A percentile compares a stretch with the other conserved stretches of the same genome.
These are phyloP conservation scores for Ophiothrix spiculata DNA, from an alignment of 35 echinoderm and acorn worm species.

Conservation along the genomic window DNA sequence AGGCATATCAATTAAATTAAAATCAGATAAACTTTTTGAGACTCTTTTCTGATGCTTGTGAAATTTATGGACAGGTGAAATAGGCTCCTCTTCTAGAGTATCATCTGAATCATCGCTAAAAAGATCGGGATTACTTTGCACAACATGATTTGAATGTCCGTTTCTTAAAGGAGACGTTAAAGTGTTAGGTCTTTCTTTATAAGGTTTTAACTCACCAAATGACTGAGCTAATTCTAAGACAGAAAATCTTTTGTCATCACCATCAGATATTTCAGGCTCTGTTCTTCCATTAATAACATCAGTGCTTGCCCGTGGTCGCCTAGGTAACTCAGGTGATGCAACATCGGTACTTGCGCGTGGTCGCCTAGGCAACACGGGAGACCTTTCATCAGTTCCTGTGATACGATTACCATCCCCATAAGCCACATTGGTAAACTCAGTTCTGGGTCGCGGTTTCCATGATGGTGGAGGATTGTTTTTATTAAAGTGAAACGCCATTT, in stretches of 20 bases:
- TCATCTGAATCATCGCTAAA: neutral
- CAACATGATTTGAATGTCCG: neutral
- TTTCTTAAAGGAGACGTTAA: neutral
- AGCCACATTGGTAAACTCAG: neutral
- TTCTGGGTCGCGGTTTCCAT: neutral
- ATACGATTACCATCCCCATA: no score
- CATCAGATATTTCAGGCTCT: neutral
- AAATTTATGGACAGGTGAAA: neutral
- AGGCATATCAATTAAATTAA: neutral
- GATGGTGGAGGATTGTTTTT: no score
- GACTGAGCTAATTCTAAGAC: neutral
- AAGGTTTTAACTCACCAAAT: neutral
- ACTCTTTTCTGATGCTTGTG: neutral
- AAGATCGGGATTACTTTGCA: neutral
- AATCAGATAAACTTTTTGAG: conserved; percentile 21
- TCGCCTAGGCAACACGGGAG: no score
- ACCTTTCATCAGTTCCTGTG: no score
- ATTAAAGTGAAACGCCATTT: neutral
- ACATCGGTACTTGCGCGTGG: no score
- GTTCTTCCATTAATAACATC: neutral
- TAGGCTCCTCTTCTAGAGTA: neutral
- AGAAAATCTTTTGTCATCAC: neutral
- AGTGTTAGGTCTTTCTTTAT: neutral
- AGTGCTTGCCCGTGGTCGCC: neutral
- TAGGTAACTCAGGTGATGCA: no score